Base-by-base conservation (phyloP, 2,113 vertebrate species). In the Tyrannus savana region DNA sequence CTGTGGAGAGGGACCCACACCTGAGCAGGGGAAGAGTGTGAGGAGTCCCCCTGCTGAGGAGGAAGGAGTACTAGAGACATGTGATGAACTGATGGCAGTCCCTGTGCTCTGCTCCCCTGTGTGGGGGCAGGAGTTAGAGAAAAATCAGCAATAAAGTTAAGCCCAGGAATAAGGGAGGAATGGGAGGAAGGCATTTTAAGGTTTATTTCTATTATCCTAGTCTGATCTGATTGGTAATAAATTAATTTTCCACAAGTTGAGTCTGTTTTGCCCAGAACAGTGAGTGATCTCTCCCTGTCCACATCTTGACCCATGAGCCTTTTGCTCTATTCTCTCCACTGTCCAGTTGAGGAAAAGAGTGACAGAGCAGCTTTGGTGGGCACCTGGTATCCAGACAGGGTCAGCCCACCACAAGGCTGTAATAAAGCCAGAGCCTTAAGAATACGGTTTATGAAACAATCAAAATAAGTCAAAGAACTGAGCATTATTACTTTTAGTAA, bases 401-500 rank as follows among this genome's bases (percentile, higher is more conserved):
- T 50, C 49, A 84, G 41, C 27, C 47, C 27, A 58, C 22, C 35
- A 22, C 6, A 63, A 62, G 9, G 42, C 13, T 87, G 9, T 24
- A 81, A 49, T 28, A 59, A 78, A 66, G 46, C 9, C 39, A 83
- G 31, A 75, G 8, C 27, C 9, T 56, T 67, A 55, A 6, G 9
- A 93, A 82, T 28, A 37, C 12, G 39, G 35, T 17, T 24, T 44
- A 66, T 35, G 82, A 79, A 91, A 84, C 0, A 81, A 31, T 19
- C 19, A 71, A 95, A 71, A 82, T 37, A 68, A 91, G 59, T 11
- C 9, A 87, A 90, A 68, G 10, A 90, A 71, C 13, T 58, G 17
- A 69, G 37, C 14, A 81, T 91, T 77, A 94, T 92, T 97, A 99
- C 99, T 97, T 99, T 95, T 80, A 98, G 84, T 23, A 99, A 89